Evolutionary conservation across 2,113 vertebrate species (phyloP).

Genomic region (Abramis brama): DNA sequence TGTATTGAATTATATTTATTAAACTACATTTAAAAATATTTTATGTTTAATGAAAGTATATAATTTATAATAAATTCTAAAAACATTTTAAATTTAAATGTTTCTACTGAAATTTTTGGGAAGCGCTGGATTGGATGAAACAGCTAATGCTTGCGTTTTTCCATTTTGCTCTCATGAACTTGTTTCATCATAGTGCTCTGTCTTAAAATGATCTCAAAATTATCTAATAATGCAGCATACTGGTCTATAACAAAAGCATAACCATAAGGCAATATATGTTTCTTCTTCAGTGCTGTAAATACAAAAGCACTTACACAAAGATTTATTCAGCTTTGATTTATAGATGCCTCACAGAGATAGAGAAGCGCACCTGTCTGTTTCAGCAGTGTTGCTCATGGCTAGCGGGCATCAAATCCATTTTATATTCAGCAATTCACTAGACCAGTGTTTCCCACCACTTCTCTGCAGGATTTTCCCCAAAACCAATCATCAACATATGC

Average conservation of each 20-base stretch:
- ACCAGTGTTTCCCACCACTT: neutral
- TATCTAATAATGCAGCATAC: neutral
- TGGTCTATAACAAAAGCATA: neutral
- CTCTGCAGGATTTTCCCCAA: neutral
- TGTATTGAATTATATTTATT: neutral
- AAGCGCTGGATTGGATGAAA: neutral
- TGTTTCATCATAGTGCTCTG: neutral
- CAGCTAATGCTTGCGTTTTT: neutral
- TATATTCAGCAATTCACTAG: slow-evolving; percentile 15
- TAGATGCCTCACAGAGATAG: neutral
- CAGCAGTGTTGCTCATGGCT: neutral
- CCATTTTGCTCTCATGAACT: neutral
- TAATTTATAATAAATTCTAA: neutral
- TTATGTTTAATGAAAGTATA: neutral
- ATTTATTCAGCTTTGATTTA: slow-evolving; percentile 30
- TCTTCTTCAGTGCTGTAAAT: slow-evolving; percentile 21
- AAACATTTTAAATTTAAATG: neutral
- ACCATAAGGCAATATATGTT: neutral
- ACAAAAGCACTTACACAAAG: slow-evolving; percentile 6
- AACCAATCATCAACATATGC: slow-evolving; percentile 2
- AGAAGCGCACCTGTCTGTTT: neutral
- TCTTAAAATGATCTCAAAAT: slow-evolving; percentile 3
- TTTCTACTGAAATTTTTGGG: neutral
- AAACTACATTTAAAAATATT: neutral
- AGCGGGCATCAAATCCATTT: slow-evolving; percentile 13